These are phyloP conservation scores for Lasioglossum figueresi DNA, from an alignment of 2,888 invertebrate species.

Conservation along the genomic window DNA sequence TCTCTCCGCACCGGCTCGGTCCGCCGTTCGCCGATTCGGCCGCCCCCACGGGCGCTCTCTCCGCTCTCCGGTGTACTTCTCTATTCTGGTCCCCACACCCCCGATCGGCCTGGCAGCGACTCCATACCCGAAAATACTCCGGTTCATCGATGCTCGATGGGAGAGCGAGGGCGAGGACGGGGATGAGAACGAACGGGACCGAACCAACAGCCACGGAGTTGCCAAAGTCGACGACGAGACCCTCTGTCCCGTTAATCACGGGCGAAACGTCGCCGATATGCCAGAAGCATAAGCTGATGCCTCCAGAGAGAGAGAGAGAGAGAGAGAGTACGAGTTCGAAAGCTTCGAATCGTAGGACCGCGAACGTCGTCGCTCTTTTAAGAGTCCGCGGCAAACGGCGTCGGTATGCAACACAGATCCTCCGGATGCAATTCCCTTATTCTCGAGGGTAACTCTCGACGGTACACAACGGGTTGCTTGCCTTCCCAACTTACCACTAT, in stretches of 20 bases:
- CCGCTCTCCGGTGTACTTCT: slow-evolving; percentile 38
- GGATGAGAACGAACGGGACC: background rate
- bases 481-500: background rate
- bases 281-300: slow-evolving; percentile 20
- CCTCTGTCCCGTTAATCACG: slow-evolving; percentile 48
- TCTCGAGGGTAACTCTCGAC: background rate
- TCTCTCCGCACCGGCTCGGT: background rate
- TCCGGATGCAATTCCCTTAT: background rate
- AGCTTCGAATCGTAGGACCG: background rate
- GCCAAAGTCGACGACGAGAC: slow-evolving; percentile 44
- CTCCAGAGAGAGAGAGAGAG: too few species aligned
- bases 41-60: background rate
- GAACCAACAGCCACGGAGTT: slow-evolving; percentile 30
- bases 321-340: background rate
- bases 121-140: slow-evolving; percentile 66
- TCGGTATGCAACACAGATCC: background rate
- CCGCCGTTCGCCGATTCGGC: background rate
- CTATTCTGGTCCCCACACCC: slow-evolving; percentile 53
- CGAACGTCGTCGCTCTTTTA: background rate
- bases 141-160: slow-evolving; percentile 80
- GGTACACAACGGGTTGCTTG: background rate
- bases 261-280: slow-evolving; percentile 28
- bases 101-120: slow-evolving; percentile 55
- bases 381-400: background rate
- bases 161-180: slow-evolving; percentile 46